Base-by-base conservation (phyloP, 2,113 vertebrate species). In the Neofelis nebulosa region DNA sequence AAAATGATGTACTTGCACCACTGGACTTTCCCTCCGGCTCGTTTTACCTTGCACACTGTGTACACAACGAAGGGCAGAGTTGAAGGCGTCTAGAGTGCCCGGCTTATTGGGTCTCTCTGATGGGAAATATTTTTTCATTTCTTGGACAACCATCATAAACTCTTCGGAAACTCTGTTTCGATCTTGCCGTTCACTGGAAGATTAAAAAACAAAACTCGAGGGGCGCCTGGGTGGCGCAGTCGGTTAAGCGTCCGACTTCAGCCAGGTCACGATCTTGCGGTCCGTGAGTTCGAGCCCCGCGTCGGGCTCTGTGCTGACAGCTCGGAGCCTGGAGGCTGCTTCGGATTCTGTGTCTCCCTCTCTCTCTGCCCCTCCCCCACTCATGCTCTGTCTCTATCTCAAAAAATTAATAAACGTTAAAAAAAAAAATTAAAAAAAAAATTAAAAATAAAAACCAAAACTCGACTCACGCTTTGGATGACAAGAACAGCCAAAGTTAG, bases 51-150 rank as follows among this genome's bases (percentile, higher is more conserved):
- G 99, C 12, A 99, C 99, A 0, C 98, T 99, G 99, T 87, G 99
- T 98, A 99, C 99, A 93, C 99, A 99, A 88, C 98, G 98, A 73
- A 99, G 99, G 3, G 99, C 99, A 0, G 99, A 99, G 97, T 98
- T 99, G 92, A 99, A 99, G 65, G 99, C 99, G 85, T 99, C 99
- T 45, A 99, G 97, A 1, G 99, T 99, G 95, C 99, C 99, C 63
- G 99, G 98, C 97, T 99, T 99, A 96, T 94, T 99, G 95, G 97
- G 98, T 93, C 99, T 99, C 93, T 99, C 99, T 0, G 98, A 98
- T 1, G 99, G 99, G 14, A 99, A 98, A 88, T 98, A 99, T 96
- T 98, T 99, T 97, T 99, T 99, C 99, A 99, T 99, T 98, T 99
- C 99, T 91, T 99, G 99, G 94, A 99, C 99, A 80, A 99, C 99